Percentiles rank a stretch among this genome's conserved stretches.
These are phyloP conservation scores for Diplazon laetatorius DNA, from an alignment of 2,888 invertebrate species.

Conservation along the genomic window DNA sequence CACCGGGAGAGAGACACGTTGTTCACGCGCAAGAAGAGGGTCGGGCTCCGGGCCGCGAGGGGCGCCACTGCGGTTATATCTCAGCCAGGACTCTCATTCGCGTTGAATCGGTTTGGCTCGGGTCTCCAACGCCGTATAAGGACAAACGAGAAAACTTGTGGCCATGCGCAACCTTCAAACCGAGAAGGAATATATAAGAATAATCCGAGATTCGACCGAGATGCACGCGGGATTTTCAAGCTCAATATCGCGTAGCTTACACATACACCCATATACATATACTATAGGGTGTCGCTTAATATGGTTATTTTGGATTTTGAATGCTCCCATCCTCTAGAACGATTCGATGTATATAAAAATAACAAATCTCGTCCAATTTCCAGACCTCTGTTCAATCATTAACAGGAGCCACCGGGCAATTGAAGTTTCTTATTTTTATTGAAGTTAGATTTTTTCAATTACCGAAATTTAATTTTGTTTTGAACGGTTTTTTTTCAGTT, in stretches of 20 bases:
- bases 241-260: conserved; percentile 23
- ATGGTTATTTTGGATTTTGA: too few species aligned
- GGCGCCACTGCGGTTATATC: conserved; percentile 57
- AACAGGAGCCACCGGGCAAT: too few species aligned
- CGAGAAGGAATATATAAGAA: conserved; percentile 32
- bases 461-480: too few species aligned
- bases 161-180: conserved; percentile 49
- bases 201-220: conserved; percentile 27
- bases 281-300: neutral
- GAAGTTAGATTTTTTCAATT: too few species aligned
- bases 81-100: conserved; percentile 55
- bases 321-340: too few species aligned
- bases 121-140: conserved; percentile 63
- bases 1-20: too few species aligned
- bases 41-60: conserved; percentile 31
- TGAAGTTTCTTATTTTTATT: too few species aligned
- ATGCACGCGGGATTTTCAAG: conserved; percentile 46
- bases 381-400: too few species aligned
- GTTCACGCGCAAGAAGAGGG: conserved; percentile 17
- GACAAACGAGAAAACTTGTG: conserved; percentile 65
- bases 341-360: too few species aligned
- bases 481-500: too few species aligned
- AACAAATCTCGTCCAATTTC: too few species aligned
- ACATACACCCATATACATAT: neutral
- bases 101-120: conserved; percentile 43